phyloP scores from a whole-genome alignment of 2,113 vertebrate genomes.

The Cryptomyrus ogoouensis region DNA sequence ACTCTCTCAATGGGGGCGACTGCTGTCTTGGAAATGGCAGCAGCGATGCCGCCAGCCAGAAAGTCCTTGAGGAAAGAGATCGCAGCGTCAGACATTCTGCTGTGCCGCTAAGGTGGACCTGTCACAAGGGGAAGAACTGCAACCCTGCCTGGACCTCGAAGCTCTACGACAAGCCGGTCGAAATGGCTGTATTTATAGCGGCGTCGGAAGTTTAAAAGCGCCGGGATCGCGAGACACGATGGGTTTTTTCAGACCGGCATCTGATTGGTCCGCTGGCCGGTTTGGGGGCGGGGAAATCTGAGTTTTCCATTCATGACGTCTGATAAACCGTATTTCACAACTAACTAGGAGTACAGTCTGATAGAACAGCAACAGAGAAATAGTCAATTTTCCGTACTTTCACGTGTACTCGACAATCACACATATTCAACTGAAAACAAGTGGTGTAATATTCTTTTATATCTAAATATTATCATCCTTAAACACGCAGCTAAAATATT shows the following conservation, averaged over 20 bases:
- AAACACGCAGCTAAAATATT: not conserved
- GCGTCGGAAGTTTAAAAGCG: not conserved
- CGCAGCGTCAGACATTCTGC: conserved; percentile 50
- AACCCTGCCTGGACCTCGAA: not conserved
- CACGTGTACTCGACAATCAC: not conserved
- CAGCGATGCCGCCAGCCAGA: conserved; percentile 74
- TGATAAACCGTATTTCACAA: not conserved
- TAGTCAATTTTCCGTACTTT: not conserved
- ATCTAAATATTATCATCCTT: not conserved
- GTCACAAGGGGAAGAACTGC: not conserved
- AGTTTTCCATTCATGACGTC: not conserved
- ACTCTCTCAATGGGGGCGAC: conserved; percentile 83
- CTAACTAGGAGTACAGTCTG: not conserved
- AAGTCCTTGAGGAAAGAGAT: conserved; percentile 75
- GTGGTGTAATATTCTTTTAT: not conserved
- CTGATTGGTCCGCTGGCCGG: conserved; percentile 5
- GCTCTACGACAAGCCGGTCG: not conserved
- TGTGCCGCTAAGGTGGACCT: conserved; percentile 25
- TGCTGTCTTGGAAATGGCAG: conserved; percentile 78
- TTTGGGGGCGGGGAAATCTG: not conserved
- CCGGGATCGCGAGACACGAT: not conserved
- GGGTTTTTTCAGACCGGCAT: not conserved
- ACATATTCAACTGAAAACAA: not conserved
- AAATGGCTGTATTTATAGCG: conserved; percentile 11
- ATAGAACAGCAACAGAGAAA: not conserved